These are phyloP conservation scores for Hyposmocoma kahamanoa DNA, from an alignment of 1,140 invertebrate genomes.

Conservation along the genomic window DNA sequence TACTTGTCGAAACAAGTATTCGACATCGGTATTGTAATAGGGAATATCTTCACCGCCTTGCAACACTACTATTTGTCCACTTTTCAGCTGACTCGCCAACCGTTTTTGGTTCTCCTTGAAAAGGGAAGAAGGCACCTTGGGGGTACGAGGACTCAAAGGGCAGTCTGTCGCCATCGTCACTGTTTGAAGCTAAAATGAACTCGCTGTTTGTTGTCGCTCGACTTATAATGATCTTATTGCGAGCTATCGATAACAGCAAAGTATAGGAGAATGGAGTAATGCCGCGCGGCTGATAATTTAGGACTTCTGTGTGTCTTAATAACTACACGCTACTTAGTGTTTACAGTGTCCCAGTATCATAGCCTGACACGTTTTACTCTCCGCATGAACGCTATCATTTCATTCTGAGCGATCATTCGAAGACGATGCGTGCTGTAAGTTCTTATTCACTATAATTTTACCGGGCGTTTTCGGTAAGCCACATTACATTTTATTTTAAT, in stretches of 20 bases:
- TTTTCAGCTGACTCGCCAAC: slow-evolving; percentile 45
- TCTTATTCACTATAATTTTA: too few species aligned
- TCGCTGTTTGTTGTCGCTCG: neutral
- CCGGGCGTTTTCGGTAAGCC: too few species aligned
- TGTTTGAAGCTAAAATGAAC: slow-evolving; percentile 6
- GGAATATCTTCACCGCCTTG: slow-evolving; percentile 72
- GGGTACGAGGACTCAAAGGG: slow-evolving; percentile 73
- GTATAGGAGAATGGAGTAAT: neutral
- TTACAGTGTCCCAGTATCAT: too few species aligned
- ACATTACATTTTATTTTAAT: too few species aligned
- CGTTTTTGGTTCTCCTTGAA: slow-evolving; percentile 70
- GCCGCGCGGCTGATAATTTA: too few species aligned
- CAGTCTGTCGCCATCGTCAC: slow-evolving; percentile 27
- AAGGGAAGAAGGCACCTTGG: slow-evolving; percentile 69
- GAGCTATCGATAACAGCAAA: neutral
- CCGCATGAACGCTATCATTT: too few species aligned
- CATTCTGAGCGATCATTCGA: too few species aligned
- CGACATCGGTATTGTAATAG: slow-evolving; percentile 74
- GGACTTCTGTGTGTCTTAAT: too few species aligned
- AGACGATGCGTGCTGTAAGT: too few species aligned
- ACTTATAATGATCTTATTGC: slow-evolving; percentile 11
- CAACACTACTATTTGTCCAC: slow-evolving; percentile 67
- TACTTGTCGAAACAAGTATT: slow-evolving; percentile 75
- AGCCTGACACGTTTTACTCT: too few species aligned
- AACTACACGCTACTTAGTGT: too few species aligned